phyloP scores from a whole-genome alignment of 2,113 vertebrate species.

The Archilochus colubris region DNA sequence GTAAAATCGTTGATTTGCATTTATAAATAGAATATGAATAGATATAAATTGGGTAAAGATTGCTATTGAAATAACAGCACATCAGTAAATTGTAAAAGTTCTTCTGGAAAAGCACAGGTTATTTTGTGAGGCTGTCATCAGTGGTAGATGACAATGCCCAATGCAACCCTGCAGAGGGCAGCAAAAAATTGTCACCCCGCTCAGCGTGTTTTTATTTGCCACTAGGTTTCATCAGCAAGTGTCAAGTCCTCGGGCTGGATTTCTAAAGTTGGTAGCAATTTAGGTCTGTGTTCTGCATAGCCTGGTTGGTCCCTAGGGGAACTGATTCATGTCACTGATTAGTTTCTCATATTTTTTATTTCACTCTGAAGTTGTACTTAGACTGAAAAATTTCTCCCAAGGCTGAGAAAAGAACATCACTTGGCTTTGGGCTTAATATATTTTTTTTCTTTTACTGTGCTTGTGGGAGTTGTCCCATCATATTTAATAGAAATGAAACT shows the following conservation, averaged over 20 bases:
- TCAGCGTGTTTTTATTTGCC: fast-evolving
- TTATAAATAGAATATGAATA: neutral
- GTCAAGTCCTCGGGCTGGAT: neutral
- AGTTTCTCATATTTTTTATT: neutral
- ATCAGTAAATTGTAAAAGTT: neutral
- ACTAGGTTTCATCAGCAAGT: neutral
- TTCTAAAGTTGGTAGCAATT: neutral
- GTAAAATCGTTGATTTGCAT: neutral
- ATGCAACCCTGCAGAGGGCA: slow-evolving; percentile 47
- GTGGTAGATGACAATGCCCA: neutral
- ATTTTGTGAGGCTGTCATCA: neutral
- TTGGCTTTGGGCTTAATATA: slow-evolving; percentile 18
- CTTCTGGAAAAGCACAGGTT: neutral
- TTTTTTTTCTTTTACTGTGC: neutral
- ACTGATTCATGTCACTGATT: slow-evolving; percentile 26
- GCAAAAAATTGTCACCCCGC: neutral
- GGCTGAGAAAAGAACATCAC: slow-evolving; percentile 13
- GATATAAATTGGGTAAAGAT: neutral
- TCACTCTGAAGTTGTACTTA: slow-evolving; percentile 12
- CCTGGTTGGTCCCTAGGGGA: neutral
- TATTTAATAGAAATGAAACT: slow-evolving; percentile 44
- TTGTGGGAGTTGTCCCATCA: neutral
- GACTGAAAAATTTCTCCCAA: slow-evolving; percentile 37
- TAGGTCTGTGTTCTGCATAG: neutral
- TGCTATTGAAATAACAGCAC: neutral